A percentile compares a stretch with the other conserved stretches of the same genome.
Conservation (phyloP, 2,888 invertebrate species). For the Apomyelois bistriatella region DNA sequence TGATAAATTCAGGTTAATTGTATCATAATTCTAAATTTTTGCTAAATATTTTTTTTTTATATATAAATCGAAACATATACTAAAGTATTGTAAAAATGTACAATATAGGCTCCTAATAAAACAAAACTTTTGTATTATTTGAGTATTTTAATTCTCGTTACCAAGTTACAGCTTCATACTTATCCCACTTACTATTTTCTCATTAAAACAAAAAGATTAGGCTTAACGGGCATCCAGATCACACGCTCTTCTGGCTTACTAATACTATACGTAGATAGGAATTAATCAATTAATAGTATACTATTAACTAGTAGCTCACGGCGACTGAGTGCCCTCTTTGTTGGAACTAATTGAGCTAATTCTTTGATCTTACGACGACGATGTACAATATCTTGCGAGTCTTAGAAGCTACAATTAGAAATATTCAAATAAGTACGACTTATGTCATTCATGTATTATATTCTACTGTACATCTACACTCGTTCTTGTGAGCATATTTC, state of each 20-base stretch:
- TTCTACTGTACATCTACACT: too few relatives aligned
- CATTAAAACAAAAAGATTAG: constrained; percentile 4
- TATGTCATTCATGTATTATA: too few relatives aligned
- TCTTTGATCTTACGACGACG: not conserved
- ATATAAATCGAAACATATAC: too few relatives aligned
- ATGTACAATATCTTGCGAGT: too few relatives aligned
- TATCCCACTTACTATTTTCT: not conserved
- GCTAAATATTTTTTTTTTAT: too few relatives aligned
- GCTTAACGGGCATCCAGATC: constrained; percentile 1
- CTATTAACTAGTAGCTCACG: not conserved
- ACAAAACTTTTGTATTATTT: not conserved
- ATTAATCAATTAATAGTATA: constrained; percentile 8
- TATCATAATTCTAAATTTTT: too few relatives aligned
- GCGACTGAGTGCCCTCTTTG: not conserved
- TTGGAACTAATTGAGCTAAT: not conserved
- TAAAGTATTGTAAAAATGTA: too few relatives aligned
- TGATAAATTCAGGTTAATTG: too few relatives aligned
- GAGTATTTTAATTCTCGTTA: not conserved
- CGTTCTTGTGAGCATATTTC: too few relatives aligned
- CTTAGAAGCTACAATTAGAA: too few relatives aligned
- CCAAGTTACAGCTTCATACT: not conserved
- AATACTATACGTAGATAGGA: constrained; percentile 3
- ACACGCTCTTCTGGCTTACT: constrained; percentile 7
- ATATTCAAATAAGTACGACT: too few relatives aligned
- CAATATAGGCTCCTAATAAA: too few relatives aligned